Evolutionary conservation across 1,140 invertebrate genomes (phyloP), one percentile per base, ranked within the genome.

Genomic region (silkworm (Bombyx mori)): DNA sequence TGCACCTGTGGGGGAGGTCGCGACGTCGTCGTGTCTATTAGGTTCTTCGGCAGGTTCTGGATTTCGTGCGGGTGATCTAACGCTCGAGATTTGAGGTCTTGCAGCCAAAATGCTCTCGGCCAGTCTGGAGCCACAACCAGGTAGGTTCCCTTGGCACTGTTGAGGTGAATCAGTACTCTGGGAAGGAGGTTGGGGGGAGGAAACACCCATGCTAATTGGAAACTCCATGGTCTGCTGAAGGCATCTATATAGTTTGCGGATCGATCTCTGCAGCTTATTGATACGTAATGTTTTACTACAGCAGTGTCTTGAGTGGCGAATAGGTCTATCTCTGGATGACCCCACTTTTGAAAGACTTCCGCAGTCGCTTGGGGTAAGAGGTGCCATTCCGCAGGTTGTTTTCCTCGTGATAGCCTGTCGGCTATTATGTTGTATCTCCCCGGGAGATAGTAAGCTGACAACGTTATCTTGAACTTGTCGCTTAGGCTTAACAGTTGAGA

Each of bases 251-350:
- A 68, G 7, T 8, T 45, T 43, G 61, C 63, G n/a, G 50, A 62
- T 22, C 6, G 35, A 59, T 62, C 58, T 52, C 26, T 55, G 42
- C 43, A 57, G 45, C 66, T 56, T 59, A 65, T 35, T 9, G 59
- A 58, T 1, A 63, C 62, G 48, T 65, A 65, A 10, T 53, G 56
- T 56, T 7, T 35, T n/a, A 69, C 63, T 48, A 69, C 62, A 10
- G 54, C 62, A n/a, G 63, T 63, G 1, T 48, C 8, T 56, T 49
- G 47, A 42, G 62, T 55, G 8, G 66, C 64, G 43, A 71, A 71
- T 10, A 68, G 51, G 52, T 68, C 66, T 68, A 66, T 57, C 8
- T 66, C 53, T 50, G 61, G 63, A 9, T n/a, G 9, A 4, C 65
- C 62, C 62, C 54, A 63, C 18, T 55, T 59, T 8, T 26, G 26